Percentiles rank a stretch among this genome's conserved stretches.
Conservation (phyloP, 2,888 invertebrate genomes). For the Melanostoma scalare region DNA sequence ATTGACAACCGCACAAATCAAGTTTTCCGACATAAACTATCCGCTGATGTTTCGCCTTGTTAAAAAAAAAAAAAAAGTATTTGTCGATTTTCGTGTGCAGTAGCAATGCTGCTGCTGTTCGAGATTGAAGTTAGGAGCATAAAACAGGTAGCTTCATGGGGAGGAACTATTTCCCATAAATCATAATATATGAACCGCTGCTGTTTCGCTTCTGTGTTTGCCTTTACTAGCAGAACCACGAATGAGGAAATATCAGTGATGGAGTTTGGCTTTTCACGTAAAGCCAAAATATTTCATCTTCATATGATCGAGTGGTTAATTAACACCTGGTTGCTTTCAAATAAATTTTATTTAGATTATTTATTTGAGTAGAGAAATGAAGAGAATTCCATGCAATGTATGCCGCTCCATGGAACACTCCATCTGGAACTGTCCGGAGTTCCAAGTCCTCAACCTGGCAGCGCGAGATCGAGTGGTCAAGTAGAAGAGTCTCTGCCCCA, state of each 20-base stretch:
- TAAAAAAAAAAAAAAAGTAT: background rate
- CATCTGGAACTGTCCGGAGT: too few relatives aligned
- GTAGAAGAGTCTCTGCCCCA: too few relatives aligned
- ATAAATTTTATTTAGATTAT: constrained; percentile 29
- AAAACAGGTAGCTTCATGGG: too few relatives aligned
- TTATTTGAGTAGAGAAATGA: constrained; percentile 4
- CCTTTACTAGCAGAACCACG: background rate
- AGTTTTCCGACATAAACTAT: constrained; percentile 43
- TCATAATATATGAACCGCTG: too few relatives aligned
- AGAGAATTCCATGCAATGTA: too few relatives aligned
- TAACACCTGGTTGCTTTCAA: constrained; percentile 44
- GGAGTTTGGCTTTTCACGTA: constrained; percentile 23
- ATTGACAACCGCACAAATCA: constrained; percentile 57
- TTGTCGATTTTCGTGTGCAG: constrained; percentile 10
- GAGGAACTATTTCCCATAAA: too few relatives aligned
- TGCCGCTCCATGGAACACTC: too few relatives aligned
- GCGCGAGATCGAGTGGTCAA: too few relatives aligned
- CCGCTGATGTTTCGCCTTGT: constrained; percentile 4
- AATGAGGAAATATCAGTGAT: constrained; percentile 33
- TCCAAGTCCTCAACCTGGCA: too few relatives aligned
- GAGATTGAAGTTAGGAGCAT: too few relatives aligned
- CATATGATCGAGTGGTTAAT: constrained; percentile 10
- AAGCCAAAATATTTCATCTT: constrained; percentile 39
- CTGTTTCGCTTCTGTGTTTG: too few relatives aligned
- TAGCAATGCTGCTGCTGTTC: constrained; percentile 21